Conservation (phyloP, 2,888 invertebrate species). For the Nymphalis c-album region DNA sequence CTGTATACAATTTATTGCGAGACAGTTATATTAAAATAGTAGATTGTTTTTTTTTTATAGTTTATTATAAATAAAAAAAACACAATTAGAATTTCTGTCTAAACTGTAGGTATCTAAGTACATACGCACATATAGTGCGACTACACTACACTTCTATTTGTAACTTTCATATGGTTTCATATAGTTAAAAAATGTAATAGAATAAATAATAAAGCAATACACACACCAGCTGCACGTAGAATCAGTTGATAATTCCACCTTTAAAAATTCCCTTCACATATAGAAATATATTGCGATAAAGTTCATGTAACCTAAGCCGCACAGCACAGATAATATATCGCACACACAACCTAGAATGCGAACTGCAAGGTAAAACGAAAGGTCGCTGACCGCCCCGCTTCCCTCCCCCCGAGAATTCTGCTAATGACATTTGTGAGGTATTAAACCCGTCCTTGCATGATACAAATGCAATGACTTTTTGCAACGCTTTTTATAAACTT, state of each 20-base stretch:
- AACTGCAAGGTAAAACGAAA: constrained; percentile 41
- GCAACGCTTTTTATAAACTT: constrained; percentile 17
- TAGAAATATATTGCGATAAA: constrained; percentile 21
- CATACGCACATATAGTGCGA: too few relatives aligned
- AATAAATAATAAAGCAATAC: neutral
- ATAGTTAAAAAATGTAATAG: too few relatives aligned
- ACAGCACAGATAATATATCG: constrained; percentile 27
- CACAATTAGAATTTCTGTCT: too few relatives aligned
- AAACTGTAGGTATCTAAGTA: too few relatives aligned
- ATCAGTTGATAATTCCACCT: neutral
- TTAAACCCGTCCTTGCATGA: constrained; percentile 43
- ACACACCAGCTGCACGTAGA: neutral
- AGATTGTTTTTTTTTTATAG: neutral
- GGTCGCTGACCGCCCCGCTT: constrained; percentile 44
- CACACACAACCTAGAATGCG: constrained; percentile 33
- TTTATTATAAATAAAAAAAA: neutral
- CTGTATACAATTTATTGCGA: constrained; percentile 18
- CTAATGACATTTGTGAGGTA: constrained; percentile 62
- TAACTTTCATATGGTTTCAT: too few relatives aligned
- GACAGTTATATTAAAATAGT: neutral
- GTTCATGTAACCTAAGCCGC: constrained; percentile 15
- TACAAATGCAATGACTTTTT: constrained; percentile 31
- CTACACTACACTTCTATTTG: too few relatives aligned
- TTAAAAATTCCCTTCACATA: constrained; percentile 10
- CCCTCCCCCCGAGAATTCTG: constrained; percentile 41